phyloP scores from a whole-genome alignment of 1,140 invertebrate genomes.

The Hylyphantes graminicola region DNA sequence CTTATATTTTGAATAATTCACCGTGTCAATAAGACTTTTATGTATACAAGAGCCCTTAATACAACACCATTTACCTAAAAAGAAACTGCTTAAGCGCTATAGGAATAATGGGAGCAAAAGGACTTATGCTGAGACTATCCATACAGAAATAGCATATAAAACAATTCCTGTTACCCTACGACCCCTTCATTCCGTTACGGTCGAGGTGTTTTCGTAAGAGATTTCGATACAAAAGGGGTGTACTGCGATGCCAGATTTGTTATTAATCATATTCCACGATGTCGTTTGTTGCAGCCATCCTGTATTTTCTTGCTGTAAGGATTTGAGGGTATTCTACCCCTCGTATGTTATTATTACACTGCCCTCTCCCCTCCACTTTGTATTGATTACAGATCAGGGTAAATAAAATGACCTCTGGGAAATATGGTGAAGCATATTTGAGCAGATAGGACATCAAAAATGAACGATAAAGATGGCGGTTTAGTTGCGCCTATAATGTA shows the following conservation, averaged over 20 bases:
- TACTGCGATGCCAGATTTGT: constrained; percentile 3
- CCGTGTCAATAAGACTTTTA: no score
- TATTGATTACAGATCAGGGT: constrained; percentile 24
- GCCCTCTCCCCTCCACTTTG: neutral
- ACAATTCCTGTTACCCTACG: no score
- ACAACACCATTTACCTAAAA: no score
- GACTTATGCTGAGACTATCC: no score
- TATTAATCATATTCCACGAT: constrained; percentile 24
- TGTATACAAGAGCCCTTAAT: no score
- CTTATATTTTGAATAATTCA: no score
- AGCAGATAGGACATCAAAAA: neutral
- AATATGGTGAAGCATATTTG: neutral
- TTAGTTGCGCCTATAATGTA: no score
- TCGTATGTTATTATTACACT: neutral
- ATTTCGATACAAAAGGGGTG: constrained; percentile 1
- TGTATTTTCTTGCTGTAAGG: neutral
- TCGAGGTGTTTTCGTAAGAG: constrained; percentile 19
- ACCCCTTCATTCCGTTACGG: constrained; percentile 1
- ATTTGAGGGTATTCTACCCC: neutral
- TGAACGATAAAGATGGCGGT: neutral
- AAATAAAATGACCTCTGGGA: neutral
- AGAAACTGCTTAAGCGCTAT: no score
- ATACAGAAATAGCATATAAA: no score
- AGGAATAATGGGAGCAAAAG: no score
- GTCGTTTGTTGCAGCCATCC: neutral